phyloP scores from a whole-genome alignment of 2,888 invertebrate species.

The Diaperis boleti region DNA sequence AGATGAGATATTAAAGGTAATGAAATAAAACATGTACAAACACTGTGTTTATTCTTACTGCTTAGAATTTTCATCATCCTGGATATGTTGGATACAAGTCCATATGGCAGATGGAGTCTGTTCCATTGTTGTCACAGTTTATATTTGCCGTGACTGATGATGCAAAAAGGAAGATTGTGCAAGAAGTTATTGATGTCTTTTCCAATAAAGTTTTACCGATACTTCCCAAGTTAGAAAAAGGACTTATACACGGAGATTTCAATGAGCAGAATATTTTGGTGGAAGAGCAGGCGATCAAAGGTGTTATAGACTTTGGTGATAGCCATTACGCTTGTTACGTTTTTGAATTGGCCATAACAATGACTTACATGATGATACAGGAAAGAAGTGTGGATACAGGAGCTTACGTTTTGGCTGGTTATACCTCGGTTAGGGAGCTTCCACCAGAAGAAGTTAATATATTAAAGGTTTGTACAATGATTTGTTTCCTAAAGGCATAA shows the following conservation, averaged over 20 bases:
- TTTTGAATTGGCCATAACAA: slow-evolving; percentile 86
- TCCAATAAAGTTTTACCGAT: slow-evolving; percentile 74
- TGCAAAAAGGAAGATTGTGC: slow-evolving; percentile 70
- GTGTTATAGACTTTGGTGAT: slow-evolving; percentile 91
- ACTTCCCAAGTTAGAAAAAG: slow-evolving; percentile 73
- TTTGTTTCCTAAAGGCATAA: too few species aligned
- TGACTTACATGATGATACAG: slow-evolving; percentile 84
- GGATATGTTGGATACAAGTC: slow-evolving; percentile 75
- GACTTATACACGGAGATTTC: slow-evolving; percentile 89
- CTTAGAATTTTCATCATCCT: slow-evolving; percentile 78
- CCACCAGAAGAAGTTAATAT: slow-evolving; percentile 74
- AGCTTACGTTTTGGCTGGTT: slow-evolving; percentile 83
- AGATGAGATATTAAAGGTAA: slow-evolving; percentile 70
- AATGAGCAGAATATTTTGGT: slow-evolving; percentile 89
- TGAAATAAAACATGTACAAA: background rate
- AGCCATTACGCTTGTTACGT: slow-evolving; percentile 78
- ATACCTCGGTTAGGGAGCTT: slow-evolving; percentile 72
- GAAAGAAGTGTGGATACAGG: slow-evolving; percentile 73
- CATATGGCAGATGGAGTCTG: slow-evolving; percentile 82
- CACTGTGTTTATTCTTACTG: background rate
- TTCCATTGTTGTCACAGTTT: slow-evolving; percentile 79
- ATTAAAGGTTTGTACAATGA: slow-evolving; percentile 71
- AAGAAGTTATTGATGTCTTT: slow-evolving; percentile 74
- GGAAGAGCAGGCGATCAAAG: slow-evolving; percentile 68
- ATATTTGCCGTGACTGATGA: slow-evolving; percentile 76